Base-by-base conservation (phyloP, 1,140 invertebrate species). In the Pantala flavescens region DNA sequence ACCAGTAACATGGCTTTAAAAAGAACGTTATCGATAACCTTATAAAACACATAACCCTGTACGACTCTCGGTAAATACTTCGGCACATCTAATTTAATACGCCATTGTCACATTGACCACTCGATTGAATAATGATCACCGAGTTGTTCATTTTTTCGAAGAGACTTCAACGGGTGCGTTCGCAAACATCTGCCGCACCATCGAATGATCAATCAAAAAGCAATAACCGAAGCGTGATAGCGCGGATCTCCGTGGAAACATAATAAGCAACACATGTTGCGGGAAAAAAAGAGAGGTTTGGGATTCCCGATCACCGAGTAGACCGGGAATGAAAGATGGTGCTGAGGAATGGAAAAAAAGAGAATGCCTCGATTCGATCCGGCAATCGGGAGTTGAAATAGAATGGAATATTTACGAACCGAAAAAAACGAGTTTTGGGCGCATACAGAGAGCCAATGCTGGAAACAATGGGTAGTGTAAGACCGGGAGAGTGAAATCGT, bases 161-260 rank as follows among this genome's bases (percentile, higher is more conserved):
- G n/a, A n/a, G n/a, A n/a, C n/a, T n/a, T n/a, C n/a, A n/a, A n/a
- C n/a, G n/a, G n/a, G n/a, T n/a, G n/a, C n/a, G n/a, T n/a, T 63
- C 49, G 12, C 49, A 63, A 63, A 63, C 49, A 63, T 63, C 49
- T 63, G 49, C 49, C 49, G n/a, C 12, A 63, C 49, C 49, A 63
- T 12, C 49, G n/a, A 63, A 63, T 63, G 49, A 63, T 63, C 49
- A 63, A 63, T 63, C 49, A 63, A 63, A 63, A 63, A 63, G 49
- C 49, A 63, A 63, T 63, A 63, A 63, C 49, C 49, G 49, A 21
- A 63, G 3, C 49, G 49, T 63, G 49, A 63, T 63, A 63, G 49
- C 49, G 49, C 3, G 28, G 49, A 63, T 63, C 49, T 7, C 16
- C 49, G 49, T 63, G 12, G 49, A 63, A 63, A 63, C 12, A 63